phyloP scores from a whole-genome alignment of 2,888 invertebrate genomes.

The Seladonia tumulorum region DNA sequence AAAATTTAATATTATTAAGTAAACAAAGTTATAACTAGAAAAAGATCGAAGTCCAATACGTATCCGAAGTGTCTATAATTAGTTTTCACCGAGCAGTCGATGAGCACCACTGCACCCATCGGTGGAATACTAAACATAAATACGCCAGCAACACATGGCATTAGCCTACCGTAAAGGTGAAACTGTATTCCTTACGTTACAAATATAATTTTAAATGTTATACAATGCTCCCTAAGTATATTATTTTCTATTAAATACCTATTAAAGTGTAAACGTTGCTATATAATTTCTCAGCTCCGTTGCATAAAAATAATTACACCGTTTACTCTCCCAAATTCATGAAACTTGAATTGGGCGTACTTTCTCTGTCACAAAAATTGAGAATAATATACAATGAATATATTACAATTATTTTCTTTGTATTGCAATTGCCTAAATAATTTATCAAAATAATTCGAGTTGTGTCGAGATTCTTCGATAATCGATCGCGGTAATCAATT shows the following conservation, averaged over 20 bases:
- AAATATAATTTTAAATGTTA: background rate
- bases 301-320: too few relatives aligned
- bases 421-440: background rate
- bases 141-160: background rate
- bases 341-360: background rate
- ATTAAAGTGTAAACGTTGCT: background rate
- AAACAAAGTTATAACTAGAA: background rate
- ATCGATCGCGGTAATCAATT: background rate
- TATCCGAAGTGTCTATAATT: constrained; percentile 28
- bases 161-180: background rate
- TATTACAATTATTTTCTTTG: background rate
- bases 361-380: background rate
- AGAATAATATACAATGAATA: background rate
- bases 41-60: background rate
- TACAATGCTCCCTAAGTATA: background rate
- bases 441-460: background rate
- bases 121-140: constrained; percentile 18
- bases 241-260: background rate
- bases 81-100: constrained; percentile 18
- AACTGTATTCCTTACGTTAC: background rate
- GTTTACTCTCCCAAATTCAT: too few relatives aligned
- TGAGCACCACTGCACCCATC: constrained; percentile 24
- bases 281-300: too few relatives aligned
- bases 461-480: background rate
- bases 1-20: background rate